phyloP scores from a whole-genome alignment of 2,113 vertebrate genomes.

The Spermophilus dauricus region DNA sequence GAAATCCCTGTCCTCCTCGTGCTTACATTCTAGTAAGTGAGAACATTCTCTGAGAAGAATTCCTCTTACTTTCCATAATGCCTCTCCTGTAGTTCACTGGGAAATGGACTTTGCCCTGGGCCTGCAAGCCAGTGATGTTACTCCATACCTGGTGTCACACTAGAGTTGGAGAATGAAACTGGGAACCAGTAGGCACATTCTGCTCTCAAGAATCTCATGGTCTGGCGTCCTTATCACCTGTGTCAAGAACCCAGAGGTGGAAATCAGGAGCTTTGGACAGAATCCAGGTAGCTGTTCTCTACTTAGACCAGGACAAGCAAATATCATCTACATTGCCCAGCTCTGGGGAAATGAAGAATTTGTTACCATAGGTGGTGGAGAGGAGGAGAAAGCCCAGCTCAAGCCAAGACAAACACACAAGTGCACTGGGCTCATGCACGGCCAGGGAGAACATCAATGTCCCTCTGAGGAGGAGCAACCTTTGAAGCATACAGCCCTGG shows the following conservation, averaged over 20 bases:
- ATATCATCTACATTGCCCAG: no score
- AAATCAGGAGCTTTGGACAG: neutral
- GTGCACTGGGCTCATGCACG: neutral
- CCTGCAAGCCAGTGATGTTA: neutral
- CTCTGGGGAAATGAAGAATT: neutral
- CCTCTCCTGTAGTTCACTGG: neutral
- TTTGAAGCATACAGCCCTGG: neutral
- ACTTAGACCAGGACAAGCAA: neutral
- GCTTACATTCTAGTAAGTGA: neutral
- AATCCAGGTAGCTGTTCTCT: neutral
- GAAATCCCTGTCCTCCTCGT: neutral
- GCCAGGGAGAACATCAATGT: neutral
- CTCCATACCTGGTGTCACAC: neutral
- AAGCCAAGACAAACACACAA: neutral
- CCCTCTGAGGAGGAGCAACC: conserved; percentile 33
- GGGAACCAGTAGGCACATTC: neutral
- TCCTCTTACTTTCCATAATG: neutral
- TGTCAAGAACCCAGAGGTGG: neutral
- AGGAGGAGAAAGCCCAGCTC: neutral
- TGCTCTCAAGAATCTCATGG: neutral
- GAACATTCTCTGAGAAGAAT: conserved; percentile 10
- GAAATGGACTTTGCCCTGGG: neutral
- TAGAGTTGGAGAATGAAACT: neutral
- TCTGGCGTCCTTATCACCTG: neutral
- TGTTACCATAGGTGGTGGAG: neutral